phyloP scores from a whole-genome alignment of 2,888 invertebrate species.

The Scaptomyza caliginosa region DNA sequence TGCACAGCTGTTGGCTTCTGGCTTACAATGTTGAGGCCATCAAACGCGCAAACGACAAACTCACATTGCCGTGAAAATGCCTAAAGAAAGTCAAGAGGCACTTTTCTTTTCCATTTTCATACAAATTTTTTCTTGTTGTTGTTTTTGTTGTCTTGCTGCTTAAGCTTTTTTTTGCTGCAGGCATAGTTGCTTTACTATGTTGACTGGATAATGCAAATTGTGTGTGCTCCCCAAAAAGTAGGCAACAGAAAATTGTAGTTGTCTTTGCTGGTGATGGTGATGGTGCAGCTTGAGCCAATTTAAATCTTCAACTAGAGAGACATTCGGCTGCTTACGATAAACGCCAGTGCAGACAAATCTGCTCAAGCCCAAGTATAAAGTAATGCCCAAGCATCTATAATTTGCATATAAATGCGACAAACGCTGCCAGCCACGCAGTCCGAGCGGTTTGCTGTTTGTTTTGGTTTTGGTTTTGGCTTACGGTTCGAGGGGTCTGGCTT shows the following conservation, averaged over 20 bases:
- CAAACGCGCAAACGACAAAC: constrained; percentile 18
- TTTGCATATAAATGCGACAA: constrained; percentile 78
- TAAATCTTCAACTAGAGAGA: constrained; percentile 57
- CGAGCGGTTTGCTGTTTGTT: constrained; percentile 42
- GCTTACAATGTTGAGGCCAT: constrained; percentile 50
- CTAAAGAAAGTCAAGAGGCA: constrained; percentile 59
- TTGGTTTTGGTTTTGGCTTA: constrained; percentile 4
- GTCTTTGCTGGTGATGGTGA: constrained; percentile 3
- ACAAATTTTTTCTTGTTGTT: background rate
- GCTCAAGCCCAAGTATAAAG: constrained; percentile 48
- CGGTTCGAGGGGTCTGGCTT: constrained; percentile 18
- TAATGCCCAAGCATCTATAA: constrained; percentile 73
- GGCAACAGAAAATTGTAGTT: constrained; percentile 38
- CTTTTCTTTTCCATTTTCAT: background rate
- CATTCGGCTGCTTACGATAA: constrained; percentile 66
- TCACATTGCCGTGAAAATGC: constrained; percentile 46
- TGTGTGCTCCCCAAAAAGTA: constrained; percentile 39
- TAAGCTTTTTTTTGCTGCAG: constrained; percentile 22
- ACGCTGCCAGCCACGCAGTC: constrained; percentile 60
- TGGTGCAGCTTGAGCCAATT: constrained; percentile 36
- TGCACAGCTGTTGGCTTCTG: constrained; percentile 57
- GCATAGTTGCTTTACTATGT: constrained; percentile 28
- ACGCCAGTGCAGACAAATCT: constrained; percentile 72
- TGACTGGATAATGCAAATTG: constrained; percentile 56
- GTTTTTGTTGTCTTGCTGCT: background rate